Base-by-base conservation (phyloP, 2,113 vertebrate species). In the pig (Sus scrofa) region DNA sequence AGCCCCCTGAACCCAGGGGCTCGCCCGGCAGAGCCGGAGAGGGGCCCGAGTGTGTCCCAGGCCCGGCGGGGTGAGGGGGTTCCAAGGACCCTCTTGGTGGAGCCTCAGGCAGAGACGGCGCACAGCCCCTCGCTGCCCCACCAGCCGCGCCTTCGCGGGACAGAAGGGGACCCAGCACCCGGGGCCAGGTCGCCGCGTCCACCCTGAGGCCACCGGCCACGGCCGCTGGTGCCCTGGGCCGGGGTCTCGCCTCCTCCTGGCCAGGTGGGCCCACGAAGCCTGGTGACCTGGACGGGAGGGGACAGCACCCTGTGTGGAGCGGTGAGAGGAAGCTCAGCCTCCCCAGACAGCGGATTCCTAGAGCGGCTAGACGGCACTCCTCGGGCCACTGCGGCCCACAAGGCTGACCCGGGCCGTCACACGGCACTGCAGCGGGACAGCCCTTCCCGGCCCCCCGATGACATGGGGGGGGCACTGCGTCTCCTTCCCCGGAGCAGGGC, bases 11-110 rank as follows among this genome's bases (percentile, higher is more conserved):
- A 95, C 68, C 19, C 94, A 82, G 32, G 6, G 54, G 13, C 93
- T 92, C 86, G 81, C 91, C 87, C 86, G 79, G 56, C 91, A 82
- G 96, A 96, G 92, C 82, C 52, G 96, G 30, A 60, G 65, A 34
- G 79, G 0, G 24, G 37, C 91, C 74, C 9, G 90, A 54, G 12
- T 11, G 71, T 52, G 93, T 86, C 71, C 68, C 1, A 32, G n/a
- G 3, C 14, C 70, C 27, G 34, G 44, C 8, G 44, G 44, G 44
- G 44, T 8, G 44, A 4, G 32, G 81, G 95, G 91, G 93, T 97
- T 98, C 97, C 39, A 62, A 95, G 97, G 78, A 83, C 95, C 89
- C 83, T 58, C 74, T 67, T 85, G 94, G 96, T 94, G 39, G 26
- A 96, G 37, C 68, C 86, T 73, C 27, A 89, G 85, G 97, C 39